Base-by-base conservation (phyloP, 2,113 vertebrate species). In the Zapornia atra region DNA sequence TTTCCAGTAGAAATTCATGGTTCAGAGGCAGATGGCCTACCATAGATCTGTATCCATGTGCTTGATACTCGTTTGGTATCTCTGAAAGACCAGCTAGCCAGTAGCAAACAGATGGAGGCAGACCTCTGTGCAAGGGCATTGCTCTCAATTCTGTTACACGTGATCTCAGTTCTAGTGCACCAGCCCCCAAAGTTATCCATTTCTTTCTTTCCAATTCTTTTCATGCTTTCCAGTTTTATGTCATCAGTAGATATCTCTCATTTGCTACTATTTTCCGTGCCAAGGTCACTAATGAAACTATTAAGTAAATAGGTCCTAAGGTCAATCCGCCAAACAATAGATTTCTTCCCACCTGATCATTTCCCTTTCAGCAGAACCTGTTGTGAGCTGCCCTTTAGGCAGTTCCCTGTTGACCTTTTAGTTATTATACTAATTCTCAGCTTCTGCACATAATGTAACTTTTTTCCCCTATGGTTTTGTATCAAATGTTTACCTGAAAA, bases 311-410 rank as follows among this genome's bases (percentile, higher is more conserved):
- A 60, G 73, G 73, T 91, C 53, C 61, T 88, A 64, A 82, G 61
- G 53, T 94, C 69, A 91, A 38, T n/a, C 34, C 3, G 14, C 82
- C 69, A 82, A 89, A 91, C 80, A 95, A 89, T 79, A 81, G 80
- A 75, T 68, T 95, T 95, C 48, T 73, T 96, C 89, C 61, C 53
- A 91, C 81, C 84, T 96, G 84, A 79, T 91, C 87, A 89, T 89
- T 88, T 92, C 77, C 12, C 28, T 78, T 95, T 94, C 38, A 93
- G 59, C 48, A 92, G 48, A 94, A 89, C 44, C 73, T 91, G 86
- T 82, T 84, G 48, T 53, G 69, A 94, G 34, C 34, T 75, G 42
- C 61, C 69, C 77, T 94, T 94, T 84, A 79, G 48, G 83, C 57
- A 94, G 73, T n/a, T 91, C 77, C 42, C 48, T 33, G 24, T 51